Evolutionary conservation across 2,797 vertebrate genomes (phyloP), one percentile per base, ranked within the genome.

Genomic region (Vespertilio murinus): DNA sequence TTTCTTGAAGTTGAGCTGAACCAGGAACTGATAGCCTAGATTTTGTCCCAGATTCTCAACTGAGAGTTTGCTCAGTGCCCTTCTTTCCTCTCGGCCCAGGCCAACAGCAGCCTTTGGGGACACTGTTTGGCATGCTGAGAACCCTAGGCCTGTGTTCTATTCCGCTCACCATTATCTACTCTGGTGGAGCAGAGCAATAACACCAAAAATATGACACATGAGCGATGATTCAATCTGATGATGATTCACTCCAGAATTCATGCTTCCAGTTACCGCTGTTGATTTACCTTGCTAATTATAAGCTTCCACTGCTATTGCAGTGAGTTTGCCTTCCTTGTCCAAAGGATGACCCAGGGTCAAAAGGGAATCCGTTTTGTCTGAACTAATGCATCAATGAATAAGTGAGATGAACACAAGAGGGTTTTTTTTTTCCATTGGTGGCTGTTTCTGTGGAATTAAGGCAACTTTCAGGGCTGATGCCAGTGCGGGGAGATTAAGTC

Each of bases 1-100:
- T 93, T 90, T 94, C 87, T 79, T n/a, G 35, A 89, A 14, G 20
- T 35, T 84, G 64, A 91, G 20, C 79, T 87, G 49, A 94, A 77
- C 61, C 52, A 3, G 54, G 71, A 89, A 67, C 40, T 30, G 11
- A 7, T 4, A 13, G 74, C 81, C 91, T 93, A 79, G 88, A 94
- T 94, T 88, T 81, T 86, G 59, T 22, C 74, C 90, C 59, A 52
- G 78, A 88, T 88, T 88, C 81, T 88, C 65, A 45, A 12, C 33
- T 45, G 42, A 78, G 70, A 79, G 40, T 33, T 85, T 52, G 8
- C 23, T 71, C 18, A 40, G 80, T 56, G 49, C 33, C 35, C 20
- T 22, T 16, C 67, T 73, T 54, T n/a, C 81, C 23, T 14, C 56
- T 69, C 59, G 61, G 33, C 65, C 38, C 28, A 54, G 30, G 45